A percentile compares a stretch with the other conserved stretches of the same genome.
Evolutionary conservation across 2,113 vertebrate species (phyloP).

Genomic region (Felis catus): DNA sequence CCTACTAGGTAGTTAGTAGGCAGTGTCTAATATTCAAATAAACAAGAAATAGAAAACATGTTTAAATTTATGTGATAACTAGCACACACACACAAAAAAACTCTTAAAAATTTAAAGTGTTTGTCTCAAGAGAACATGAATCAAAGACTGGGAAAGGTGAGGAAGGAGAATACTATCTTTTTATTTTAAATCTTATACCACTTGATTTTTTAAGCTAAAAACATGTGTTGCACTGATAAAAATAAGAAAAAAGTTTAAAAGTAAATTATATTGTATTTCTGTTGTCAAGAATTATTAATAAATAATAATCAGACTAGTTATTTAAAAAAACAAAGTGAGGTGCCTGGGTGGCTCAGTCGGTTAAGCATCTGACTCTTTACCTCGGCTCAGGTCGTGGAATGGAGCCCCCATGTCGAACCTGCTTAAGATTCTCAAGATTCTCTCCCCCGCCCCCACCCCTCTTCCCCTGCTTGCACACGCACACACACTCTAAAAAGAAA

Average conservation of each 20-base stretch:
- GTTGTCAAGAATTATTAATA: background rate
- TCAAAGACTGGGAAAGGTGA: background rate
- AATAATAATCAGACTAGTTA: background rate
- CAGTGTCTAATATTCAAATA: background rate
- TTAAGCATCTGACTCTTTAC: no score
- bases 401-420: no score
- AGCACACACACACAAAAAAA: background rate
- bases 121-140: background rate
- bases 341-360: no score
- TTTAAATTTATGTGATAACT: background rate
- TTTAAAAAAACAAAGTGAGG: background rate
- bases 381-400: no score
- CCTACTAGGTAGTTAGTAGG: background rate
- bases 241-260: slow-evolving; percentile 11
- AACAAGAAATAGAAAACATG: background rate
- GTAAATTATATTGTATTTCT: background rate
- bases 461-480: no score
- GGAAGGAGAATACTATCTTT: background rate
- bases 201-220: slow-evolving; percentile 1
- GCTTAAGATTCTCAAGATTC: no score
- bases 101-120: background rate
- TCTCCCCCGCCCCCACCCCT: no score
- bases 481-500: no score
- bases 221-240: background rate
- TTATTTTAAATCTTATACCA: slow-evolving; percentile 1